phyloP scores from a whole-genome alignment of 2,888 invertebrate species.

The Nomada ferruginata region DNA sequence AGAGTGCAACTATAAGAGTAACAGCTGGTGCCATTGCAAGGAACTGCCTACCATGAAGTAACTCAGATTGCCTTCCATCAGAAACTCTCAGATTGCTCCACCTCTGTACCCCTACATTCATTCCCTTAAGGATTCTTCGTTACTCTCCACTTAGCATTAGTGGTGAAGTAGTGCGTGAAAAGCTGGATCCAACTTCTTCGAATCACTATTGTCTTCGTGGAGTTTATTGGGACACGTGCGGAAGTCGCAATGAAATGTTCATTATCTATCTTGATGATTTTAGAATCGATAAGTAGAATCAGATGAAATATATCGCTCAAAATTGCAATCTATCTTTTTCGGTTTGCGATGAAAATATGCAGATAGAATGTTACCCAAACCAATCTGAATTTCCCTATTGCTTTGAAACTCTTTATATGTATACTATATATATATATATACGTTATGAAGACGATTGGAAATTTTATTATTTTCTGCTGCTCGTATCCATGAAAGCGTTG shows the following conservation, averaged over 20 bases:
- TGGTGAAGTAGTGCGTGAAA: constrained; percentile 71
- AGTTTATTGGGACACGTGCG: background rate
- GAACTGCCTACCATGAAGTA: constrained; percentile 10
- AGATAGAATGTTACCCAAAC: background rate
- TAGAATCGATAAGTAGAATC: background rate
- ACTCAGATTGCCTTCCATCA: constrained; percentile 53
- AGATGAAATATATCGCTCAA: background rate
- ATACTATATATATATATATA: background rate
- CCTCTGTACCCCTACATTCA: constrained; percentile 28
- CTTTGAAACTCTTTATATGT: background rate
- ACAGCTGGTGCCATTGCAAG: background rate
- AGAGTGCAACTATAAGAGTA: background rate
- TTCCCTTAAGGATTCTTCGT: constrained; percentile 63
- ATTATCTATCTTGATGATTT: background rate
- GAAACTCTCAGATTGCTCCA: constrained; percentile 53
- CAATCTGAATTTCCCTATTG: background rate
- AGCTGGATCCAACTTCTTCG: constrained; percentile 60
- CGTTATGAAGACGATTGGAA: background rate
- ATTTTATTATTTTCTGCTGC: background rate
- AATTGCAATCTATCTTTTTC: background rate
- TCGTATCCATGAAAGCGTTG: constrained; percentile 34
- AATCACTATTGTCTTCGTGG: constrained; percentile 4
- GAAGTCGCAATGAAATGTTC: background rate
- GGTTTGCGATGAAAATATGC: background rate
- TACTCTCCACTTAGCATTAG: constrained; percentile 69